These are phyloP conservation scores for Hesperia comma DNA, from an alignment of 2,888 invertebrate species.

Conservation along the genomic window DNA sequence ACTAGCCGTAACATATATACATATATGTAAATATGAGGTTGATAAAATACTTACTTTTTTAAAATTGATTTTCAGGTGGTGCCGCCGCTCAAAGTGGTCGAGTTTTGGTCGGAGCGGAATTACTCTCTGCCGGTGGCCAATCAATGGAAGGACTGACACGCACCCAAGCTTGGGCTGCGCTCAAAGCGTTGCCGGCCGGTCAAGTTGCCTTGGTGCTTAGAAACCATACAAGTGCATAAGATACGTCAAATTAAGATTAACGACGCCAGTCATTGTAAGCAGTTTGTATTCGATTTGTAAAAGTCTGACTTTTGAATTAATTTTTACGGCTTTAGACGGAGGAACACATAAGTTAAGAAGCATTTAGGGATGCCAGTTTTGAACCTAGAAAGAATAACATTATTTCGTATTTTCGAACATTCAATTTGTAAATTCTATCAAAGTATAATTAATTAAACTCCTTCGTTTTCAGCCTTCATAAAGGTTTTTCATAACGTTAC, in stretches of 20 bases:
- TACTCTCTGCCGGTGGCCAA: constrained; percentile 91
- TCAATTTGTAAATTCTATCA: not conserved
- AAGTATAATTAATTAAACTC: not conserved
- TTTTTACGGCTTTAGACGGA: constrained; percentile 2
- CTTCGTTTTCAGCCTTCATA: not conserved
- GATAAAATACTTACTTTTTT: not conserved
- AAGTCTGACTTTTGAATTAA: not conserved
- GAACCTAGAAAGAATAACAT: not conserved
- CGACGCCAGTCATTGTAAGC: constrained; percentile 1
- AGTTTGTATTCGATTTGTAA: not conserved
- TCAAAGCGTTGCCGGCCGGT: constrained; percentile 95
- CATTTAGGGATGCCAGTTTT: constrained; percentile 3
- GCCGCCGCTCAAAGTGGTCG: constrained; percentile 94
- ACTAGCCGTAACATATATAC: no score
- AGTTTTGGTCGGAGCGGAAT: constrained; percentile 93
- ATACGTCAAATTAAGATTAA: not conserved
- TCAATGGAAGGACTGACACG: constrained; percentile 93
- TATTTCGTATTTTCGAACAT: not conserved
- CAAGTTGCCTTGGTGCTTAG: constrained; percentile 86
- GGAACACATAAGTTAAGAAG: not conserved
- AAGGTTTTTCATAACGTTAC: constrained; percentile 2
- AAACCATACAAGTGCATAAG: constrained; percentile 57
- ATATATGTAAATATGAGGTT: not conserved
- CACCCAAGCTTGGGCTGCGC: constrained; percentile 96
- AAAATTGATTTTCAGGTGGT: constrained; percentile 86